Percentiles rank a stretch among this genome's conserved stretches.
Conservation (phyloP, 2,888 invertebrate genomes). For the Agrotis exclamationis region DNA sequence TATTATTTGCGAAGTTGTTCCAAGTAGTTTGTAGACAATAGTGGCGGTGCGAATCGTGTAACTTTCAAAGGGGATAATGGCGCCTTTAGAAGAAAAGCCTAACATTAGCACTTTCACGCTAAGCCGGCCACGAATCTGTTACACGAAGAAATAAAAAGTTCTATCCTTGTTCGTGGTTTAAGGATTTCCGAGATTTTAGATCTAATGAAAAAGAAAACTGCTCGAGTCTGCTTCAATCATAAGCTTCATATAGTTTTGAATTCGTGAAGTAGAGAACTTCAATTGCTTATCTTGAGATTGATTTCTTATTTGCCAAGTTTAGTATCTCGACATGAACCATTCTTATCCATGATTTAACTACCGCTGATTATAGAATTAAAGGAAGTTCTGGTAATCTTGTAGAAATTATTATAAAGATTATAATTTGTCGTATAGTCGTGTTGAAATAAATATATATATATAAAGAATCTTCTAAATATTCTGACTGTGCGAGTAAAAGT, state of each 20-base stretch:
- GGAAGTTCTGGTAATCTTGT: background rate
- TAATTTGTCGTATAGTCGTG: background rate
- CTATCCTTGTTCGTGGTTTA: constrained; percentile 37
- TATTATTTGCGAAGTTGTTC: constrained; percentile 48
- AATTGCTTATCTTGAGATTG: too few species aligned
- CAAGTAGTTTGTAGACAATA: constrained; percentile 57
- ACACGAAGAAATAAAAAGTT: constrained; percentile 58
- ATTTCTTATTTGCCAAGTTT: background rate
- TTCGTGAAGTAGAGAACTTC: background rate
- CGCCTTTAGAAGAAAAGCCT: constrained; percentile 57
- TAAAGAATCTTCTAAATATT: constrained; percentile 29
- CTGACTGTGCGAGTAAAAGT: constrained; percentile 20
- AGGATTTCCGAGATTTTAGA: constrained; percentile 24
- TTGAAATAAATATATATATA: constrained; percentile 11
- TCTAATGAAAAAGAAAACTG: constrained; percentile 22
- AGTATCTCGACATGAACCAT: background rate
- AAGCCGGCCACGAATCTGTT: constrained; percentile 60
- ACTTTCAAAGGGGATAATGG: constrained; percentile 59
- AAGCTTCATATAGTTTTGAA: constrained; percentile 7
- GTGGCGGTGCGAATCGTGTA: constrained; percentile 45
- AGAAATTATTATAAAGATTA: constrained; percentile 7
- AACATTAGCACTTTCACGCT: constrained; percentile 64
- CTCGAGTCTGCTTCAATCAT: background rate
- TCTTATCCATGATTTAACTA: background rate
- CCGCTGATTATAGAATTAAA: background rate